These are phyloP conservation scores for Listronotus bonariensis DNA, from an alignment of 1,140 invertebrate species.

Conservation along the genomic window DNA sequence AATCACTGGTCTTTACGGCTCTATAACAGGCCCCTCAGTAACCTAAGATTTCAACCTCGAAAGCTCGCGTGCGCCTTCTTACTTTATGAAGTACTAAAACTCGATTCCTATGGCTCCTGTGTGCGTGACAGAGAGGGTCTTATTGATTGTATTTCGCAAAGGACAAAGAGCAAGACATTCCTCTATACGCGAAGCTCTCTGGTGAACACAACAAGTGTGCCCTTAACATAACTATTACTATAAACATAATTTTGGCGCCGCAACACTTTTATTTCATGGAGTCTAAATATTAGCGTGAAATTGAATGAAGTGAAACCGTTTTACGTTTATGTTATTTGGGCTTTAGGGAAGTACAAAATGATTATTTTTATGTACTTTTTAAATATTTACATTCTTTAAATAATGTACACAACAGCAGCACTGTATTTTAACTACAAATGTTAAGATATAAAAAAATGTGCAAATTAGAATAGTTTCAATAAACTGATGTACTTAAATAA, in stretches of 20 bases:
- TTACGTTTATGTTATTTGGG: conserved; percentile 10
- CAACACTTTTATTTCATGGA: conserved; percentile 52
- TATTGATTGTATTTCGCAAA: not conserved
- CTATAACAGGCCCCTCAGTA: conserved; percentile 54
- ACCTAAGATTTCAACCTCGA: conserved; percentile 53
- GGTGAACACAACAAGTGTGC: conserved; percentile 55
- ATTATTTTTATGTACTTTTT: too few species aligned
- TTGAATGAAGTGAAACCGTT: conserved; percentile 27
- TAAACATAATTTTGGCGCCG: conserved; percentile 55
- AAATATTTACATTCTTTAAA: too few species aligned
- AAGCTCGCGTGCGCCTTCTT: conserved; percentile 53
- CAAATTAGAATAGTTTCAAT: too few species aligned
- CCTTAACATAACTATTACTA: conserved; percentile 56
- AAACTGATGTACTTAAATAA: too few species aligned
- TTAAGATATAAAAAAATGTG: too few species aligned
- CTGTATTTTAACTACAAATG: too few species aligned
- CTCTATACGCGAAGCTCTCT: conserved; percentile 20
- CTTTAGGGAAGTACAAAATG: not conserved
- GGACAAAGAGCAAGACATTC: conserved; percentile 12
- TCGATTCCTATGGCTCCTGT: conserved; percentile 14
- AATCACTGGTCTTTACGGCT: conserved; percentile 55
- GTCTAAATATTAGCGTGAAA: conserved; percentile 42
- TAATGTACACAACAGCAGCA: too few species aligned
- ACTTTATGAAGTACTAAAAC: conserved; percentile 56
- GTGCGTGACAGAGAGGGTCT: not conserved